Evolutionary conservation across 2,888 invertebrate genomes (phyloP), one percentile per base, ranked within the genome.

Genomic region (Cotesia congregata): DNA sequence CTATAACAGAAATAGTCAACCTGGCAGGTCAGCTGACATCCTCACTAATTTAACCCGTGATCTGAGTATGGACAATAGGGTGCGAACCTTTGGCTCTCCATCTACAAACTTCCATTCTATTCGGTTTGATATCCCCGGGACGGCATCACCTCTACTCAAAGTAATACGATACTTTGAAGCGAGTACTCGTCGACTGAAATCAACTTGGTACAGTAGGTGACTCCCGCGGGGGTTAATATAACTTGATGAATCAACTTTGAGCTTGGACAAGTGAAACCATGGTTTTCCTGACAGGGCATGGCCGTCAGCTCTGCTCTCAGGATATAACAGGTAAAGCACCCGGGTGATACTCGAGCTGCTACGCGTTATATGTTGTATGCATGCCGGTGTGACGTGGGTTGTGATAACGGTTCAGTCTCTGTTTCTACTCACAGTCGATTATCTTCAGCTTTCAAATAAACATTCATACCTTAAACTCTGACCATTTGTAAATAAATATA

Each of bases 341-440:
- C 76, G 78, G 79, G 78, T 82, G 78, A 81, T 80, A 80, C 77
- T 62, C 73, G 12, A 76, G 72, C 74, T 79, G 77, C 80, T 30
- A 30, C 30, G 30, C 30, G 30, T 30, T 30, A 30, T 30, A 30
- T 30, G 78, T 81, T 80, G 80, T 80, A 77, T 81, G 78, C 77
- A 80, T 80, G 77, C 77, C 73, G 77, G 71, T 72, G 68, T 80
- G 78, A 80, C 75, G 78, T 81, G 77, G 82, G 80, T 79, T 73
- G 50, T 67, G 65, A 73, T 67, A 50, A 73, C 15, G 20, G 60
- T 50, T 7, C 12, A 50, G 50, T 2, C 50, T 41, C 7, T 69
- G 40, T 9, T 40, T 40, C 30, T 30, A n/a, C 12, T 70, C 15
- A 38, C 61, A 30, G 71, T 62, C 38, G 38, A 40, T 50, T 50